phyloP scores from a whole-genome alignment of 2,113 vertebrate species.

The Ailuropoda melanoleuca region DNA sequence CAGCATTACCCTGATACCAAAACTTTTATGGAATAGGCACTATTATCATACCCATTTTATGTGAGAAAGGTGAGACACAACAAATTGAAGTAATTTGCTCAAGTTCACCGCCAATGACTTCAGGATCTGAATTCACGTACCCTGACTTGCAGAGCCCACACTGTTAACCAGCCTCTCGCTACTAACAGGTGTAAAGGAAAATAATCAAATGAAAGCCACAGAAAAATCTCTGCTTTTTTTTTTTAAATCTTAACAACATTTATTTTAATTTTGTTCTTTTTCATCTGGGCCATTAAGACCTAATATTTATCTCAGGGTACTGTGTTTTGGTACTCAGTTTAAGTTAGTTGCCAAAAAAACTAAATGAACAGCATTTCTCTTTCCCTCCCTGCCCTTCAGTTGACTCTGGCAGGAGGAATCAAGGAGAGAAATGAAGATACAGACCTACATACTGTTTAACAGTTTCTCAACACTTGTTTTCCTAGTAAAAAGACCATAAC shows the following conservation, averaged over 20 bases:
- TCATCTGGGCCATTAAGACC: neutral
- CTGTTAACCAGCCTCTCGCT: neutral
- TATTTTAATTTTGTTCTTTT: neutral
- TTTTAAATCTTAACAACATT: neutral
- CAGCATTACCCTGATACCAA: neutral
- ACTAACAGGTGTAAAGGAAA: neutral
- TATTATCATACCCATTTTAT: neutral
- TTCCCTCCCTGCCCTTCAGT: neutral
- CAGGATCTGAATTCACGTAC: neutral
- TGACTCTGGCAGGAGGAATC: neutral
- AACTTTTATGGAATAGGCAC: neutral
- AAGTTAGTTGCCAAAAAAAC: neutral
- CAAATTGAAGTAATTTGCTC: neutral
- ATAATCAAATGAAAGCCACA: neutral
- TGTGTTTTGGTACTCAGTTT: neutral
- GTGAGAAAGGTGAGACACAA: neutral
- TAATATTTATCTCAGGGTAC: neutral
- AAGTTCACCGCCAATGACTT: neutral
- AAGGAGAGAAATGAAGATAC: neutral
- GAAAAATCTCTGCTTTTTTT: neutral
- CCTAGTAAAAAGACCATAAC: neutral
- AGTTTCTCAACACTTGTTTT: neutral
- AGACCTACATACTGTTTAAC: neutral
- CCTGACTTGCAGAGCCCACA: neutral
- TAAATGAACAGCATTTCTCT: neutral